A percentile compares a stretch with the other conserved stretches of the same genome.
Evolutionary conservation across 2,797 vertebrate species (phyloP).

Genomic region (Gallirallus australis): DNA sequence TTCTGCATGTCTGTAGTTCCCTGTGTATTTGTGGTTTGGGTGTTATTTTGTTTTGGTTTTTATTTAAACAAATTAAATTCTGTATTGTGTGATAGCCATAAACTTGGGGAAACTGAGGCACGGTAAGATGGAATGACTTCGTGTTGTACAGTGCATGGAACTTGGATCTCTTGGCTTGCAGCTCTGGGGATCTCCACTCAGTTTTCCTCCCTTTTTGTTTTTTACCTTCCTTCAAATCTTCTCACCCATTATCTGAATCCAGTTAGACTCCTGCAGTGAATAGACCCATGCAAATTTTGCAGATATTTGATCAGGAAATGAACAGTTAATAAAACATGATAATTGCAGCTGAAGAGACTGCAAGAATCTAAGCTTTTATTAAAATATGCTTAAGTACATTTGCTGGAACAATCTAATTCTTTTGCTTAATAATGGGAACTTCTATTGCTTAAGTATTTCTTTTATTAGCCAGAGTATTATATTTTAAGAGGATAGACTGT

Average conservation of each 20-base stretch:
- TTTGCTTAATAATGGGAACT: neutral
- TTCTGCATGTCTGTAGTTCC: neutral
- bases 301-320: neutral
- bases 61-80: neutral
- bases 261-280: neutral
- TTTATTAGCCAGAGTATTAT: neutral
- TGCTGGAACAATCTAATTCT: neutral
- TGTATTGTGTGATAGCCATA: neutral
- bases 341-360: neutral
- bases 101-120: neutral
- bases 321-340: neutral
- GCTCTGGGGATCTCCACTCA: neutral
- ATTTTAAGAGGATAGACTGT: neutral
- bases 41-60: neutral
- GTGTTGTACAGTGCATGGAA: neutral
- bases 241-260: neutral
- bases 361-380: neutral
- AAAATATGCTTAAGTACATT: neutral
- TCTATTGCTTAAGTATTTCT: neutral
- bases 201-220: neutral
- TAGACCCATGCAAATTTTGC: neutral
- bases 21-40: neutral
- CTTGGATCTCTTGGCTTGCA: neutral
- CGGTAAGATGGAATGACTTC: neutral
- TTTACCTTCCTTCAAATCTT: neutral